phyloP scores from a whole-genome alignment of 2,797 vertebrate species.

The Mus caroli region DNA sequence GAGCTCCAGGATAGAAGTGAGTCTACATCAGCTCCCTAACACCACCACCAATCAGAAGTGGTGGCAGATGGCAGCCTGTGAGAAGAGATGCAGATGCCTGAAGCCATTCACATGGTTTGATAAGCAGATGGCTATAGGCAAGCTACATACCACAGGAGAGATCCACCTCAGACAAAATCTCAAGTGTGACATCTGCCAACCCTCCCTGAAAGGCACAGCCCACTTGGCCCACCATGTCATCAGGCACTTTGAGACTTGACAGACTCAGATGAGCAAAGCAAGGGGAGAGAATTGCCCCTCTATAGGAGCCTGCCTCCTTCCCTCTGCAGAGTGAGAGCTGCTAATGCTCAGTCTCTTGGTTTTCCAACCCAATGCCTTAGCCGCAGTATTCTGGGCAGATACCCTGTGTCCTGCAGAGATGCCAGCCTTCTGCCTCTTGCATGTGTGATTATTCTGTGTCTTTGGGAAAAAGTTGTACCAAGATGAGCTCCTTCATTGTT shows the following conservation, averaged over 20 bases:
- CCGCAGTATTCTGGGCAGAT: too few species aligned
- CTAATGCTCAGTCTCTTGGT: neutral
- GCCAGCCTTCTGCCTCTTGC: neutral
- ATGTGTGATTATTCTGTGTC: neutral
- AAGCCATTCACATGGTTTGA: neutral
- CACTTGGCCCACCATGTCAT: accelerated
- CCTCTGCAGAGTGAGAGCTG: neutral
- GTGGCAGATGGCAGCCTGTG: neutral
- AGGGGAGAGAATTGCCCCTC: neutral
- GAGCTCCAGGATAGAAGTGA: neutral
- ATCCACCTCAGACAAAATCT: neutral
- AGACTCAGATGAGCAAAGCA: neutral
- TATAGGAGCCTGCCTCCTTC: neutral
- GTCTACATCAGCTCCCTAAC: neutral
- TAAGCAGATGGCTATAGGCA: neutral
- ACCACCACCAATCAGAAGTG: too few species aligned
- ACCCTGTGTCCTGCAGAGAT: neutral
- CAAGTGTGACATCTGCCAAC: accelerated
- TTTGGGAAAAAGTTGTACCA: neutral
- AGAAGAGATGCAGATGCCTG: neutral
- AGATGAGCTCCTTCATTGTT: neutral
- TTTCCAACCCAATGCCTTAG: neutral
- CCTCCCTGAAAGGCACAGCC: neutral
- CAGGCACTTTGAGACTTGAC: neutral
- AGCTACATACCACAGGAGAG: neutral